Evolutionary conservation across 2,113 vertebrate species (phyloP).

Genomic region (Aegypius monachus): DNA sequence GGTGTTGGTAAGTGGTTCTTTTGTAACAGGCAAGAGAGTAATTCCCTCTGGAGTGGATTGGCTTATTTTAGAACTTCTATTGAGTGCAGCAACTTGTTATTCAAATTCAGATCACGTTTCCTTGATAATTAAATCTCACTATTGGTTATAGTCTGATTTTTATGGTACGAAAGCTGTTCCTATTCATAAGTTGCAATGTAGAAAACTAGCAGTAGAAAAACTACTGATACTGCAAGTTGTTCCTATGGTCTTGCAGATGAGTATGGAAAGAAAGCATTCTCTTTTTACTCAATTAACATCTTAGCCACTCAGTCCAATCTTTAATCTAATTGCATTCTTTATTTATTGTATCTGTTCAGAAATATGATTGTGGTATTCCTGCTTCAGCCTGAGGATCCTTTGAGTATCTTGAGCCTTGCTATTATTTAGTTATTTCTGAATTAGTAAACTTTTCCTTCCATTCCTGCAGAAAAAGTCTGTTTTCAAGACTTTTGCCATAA

Average conservation of each 20-base stretch:
- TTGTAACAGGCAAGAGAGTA: background rate
- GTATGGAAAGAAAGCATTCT: background rate
- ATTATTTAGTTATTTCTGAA: background rate
- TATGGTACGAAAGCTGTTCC: background rate
- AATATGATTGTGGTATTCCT: background rate
- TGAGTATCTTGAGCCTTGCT: background rate
- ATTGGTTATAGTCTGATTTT: background rate
- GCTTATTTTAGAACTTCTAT: background rate
- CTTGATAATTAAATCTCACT: background rate
- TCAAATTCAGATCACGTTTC: background rate
- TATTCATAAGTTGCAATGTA: background rate
- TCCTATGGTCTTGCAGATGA: background rate
- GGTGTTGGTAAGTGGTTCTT: background rate
- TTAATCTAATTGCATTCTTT: background rate
- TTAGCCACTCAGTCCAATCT: background rate
- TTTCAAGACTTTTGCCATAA: background rate
- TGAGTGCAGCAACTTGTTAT: background rate
- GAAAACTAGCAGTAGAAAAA: background rate
- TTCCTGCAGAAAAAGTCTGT: background rate
- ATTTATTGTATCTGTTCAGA: background rate
- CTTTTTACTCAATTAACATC: background rate
- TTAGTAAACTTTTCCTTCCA: background rate
- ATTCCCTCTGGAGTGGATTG: background rate
- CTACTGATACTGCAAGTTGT: background rate
- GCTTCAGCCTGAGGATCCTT: background rate